phyloP scores from a whole-genome alignment of 2,888 invertebrate species.

The Nyleta sp. region DNA sequence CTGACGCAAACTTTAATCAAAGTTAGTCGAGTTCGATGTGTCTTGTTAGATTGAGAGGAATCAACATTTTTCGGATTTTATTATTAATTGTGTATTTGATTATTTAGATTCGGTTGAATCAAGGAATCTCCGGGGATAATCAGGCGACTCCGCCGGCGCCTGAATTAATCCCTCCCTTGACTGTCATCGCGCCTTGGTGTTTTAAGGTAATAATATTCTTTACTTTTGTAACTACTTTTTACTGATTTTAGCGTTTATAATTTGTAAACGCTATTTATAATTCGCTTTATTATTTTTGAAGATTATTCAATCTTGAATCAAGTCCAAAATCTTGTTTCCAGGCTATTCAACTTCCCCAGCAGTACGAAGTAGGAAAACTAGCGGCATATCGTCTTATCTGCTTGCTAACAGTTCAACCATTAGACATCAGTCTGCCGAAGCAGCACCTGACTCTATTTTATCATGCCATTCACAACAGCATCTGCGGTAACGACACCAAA shows the following conservation, averaged over 20 bases:
- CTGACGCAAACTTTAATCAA: constrained; percentile 94
- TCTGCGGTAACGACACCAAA: constrained; percentile 83
- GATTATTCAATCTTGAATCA: constrained; percentile 13
- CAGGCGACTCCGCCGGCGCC: constrained; percentile 90
- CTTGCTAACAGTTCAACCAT: constrained; percentile 89
- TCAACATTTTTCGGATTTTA: not conserved
- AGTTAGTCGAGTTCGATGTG: constrained; percentile 83
- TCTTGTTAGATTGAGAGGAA: too few species aligned
- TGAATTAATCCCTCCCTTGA: constrained; percentile 91
- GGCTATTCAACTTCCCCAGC: constrained; percentile 85
- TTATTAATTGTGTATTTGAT: not conserved
- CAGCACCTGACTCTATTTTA: constrained; percentile 91
- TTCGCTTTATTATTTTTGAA: too few species aligned
- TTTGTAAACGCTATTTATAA: too few species aligned
- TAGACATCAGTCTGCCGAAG: constrained; percentile 86
- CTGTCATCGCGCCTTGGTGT: constrained; percentile 96
- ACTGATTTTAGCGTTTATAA: too few species aligned
- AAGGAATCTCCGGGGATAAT: constrained; percentile 90
- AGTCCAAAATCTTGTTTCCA: constrained; percentile 68
- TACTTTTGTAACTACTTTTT: too few species aligned
- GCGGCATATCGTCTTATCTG: constrained; percentile 94
- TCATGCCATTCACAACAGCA: constrained; percentile 89
- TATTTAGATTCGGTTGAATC: constrained; percentile 87
- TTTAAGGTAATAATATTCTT: constrained; percentile 91
- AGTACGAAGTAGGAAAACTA: constrained; percentile 89